Evolutionary conservation across 2,888 invertebrate genomes (phyloP).

Genomic region (Podotricha telesiphe): DNA sequence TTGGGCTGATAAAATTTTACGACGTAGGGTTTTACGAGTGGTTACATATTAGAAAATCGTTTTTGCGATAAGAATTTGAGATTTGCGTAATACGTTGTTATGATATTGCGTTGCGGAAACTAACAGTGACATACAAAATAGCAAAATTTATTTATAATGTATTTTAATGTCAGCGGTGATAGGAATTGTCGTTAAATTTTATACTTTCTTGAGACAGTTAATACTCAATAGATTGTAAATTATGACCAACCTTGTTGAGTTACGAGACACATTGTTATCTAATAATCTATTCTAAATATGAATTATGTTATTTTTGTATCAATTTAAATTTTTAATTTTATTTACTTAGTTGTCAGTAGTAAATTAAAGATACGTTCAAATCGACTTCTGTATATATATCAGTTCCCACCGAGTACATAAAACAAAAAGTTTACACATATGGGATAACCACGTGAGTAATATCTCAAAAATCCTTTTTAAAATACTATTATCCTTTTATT

Average conservation of each 20-base stretch:
- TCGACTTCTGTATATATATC: neutral
- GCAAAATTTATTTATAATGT: conserved; percentile 9
- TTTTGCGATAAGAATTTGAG: conserved; percentile 39
- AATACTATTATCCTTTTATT: too few species aligned
- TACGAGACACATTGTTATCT: too few species aligned
- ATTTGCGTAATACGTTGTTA: conserved; percentile 32
- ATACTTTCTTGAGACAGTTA: neutral
- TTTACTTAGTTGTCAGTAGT: neutral
- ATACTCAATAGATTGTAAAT: neutral
- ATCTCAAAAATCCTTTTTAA: neutral
- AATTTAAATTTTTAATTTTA: too few species aligned
- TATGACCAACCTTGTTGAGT: neutral
- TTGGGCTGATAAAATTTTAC: conserved; percentile 26
- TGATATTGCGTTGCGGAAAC: conserved; percentile 20
- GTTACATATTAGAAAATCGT: conserved; percentile 39
- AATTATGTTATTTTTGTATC: too few species aligned
- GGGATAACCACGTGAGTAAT: neutral
- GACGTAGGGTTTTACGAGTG: conserved; percentile 34
- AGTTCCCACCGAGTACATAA: neutral
- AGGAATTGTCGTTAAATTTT: conserved; percentile 9
- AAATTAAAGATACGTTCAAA: neutral
- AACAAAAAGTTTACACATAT: neutral
- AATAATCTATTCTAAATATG: too few species aligned
- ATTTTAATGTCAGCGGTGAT: conserved; percentile 12
- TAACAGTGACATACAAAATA: conserved; percentile 10